Conservation (phyloP, 1,140 invertebrate genomes). For the Varroa destructor region DNA sequence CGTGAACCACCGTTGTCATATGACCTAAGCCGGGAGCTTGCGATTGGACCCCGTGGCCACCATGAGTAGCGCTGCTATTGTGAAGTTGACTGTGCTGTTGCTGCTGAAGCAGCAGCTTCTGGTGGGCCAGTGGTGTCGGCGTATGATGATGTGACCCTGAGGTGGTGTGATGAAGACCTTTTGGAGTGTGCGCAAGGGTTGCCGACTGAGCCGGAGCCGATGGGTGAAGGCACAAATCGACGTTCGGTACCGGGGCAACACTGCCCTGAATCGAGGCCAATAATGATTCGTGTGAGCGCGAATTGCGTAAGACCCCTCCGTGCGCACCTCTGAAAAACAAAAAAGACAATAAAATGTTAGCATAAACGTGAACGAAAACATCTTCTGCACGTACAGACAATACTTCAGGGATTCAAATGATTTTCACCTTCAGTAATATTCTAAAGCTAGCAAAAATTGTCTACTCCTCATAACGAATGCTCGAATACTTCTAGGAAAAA, state of each 20-base stretch:
- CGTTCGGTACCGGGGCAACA: constrained; percentile 23
- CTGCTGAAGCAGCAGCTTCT: constrained; percentile 11
- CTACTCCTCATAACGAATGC: too few relatives aligned
- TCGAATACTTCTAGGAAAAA: too few relatives aligned
- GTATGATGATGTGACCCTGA: too few relatives aligned
- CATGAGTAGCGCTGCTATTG: not conserved
- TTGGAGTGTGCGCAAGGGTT: too few relatives aligned
- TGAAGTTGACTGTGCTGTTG: not conserved
- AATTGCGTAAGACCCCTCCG: constrained; percentile 47
- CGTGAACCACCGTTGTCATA: not conserved
- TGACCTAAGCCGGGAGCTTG: not conserved
- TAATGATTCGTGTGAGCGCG: constrained; percentile 74
- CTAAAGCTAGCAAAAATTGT: too few relatives aligned
- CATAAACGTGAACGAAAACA: too few relatives aligned
- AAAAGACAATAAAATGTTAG: not conserved
- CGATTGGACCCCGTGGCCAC: not conserved
- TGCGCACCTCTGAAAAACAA: constrained; percentile 33
- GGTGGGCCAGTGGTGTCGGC: constrained; percentile 3
- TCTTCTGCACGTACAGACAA: too few relatives aligned
- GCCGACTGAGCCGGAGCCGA: too few relatives aligned
- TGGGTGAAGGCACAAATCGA: not conserved
- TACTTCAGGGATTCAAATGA: too few relatives aligned
- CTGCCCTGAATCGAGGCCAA: constrained; percentile 51
- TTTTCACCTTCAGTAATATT: too few relatives aligned
- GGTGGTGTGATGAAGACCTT: too few relatives aligned